Evolutionary conservation across 2,797 vertebrate species (phyloP), one percentile per base, ranked within the genome.

Genomic region (Chloroceryle inda): DNA sequence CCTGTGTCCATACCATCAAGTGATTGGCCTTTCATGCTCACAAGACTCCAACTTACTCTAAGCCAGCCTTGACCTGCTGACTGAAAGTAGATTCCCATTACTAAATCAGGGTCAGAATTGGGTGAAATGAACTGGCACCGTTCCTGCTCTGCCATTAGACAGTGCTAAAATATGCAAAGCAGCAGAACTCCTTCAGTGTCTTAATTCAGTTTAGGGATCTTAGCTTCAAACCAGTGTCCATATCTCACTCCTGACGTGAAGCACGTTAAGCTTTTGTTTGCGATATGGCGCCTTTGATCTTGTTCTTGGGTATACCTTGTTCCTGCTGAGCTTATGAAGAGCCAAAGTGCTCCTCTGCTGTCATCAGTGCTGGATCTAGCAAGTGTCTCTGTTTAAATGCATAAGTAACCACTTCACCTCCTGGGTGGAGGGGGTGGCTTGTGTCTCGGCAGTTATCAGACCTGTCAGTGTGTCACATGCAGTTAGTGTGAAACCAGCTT

Each of bases 71-170:
- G 63, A 78, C 94, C 21, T 85, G 38, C 61, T 94, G 88, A 37
- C 63, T 96, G 68, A 68, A 95, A 95, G 84, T 96, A 83, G 47
- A 50, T 95, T 94, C 67, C 87, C 97, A 7, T 94, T 92, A 82
- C 82, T 95, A 94, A 92, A 87, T 71, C 80, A 55, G 83, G 77
- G 80, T 64, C 76, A 93, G n/a, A 59, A 89, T 73, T 71, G 73
- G 80, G 38, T 83, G 90, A 91, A 87, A 77, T n/a, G 45, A 81
- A 58, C 80, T 97, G 96, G 96, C 95, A 55, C 47, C 22, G 19
- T 93, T 97, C 96, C 97, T 96, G 74, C 66, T 96, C 35, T 97
- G 97, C 96, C 97, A 96, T 97, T 97, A 97, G 94, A 88, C 67
- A 77, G 78, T 16, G 31, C 79, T 94, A 93, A 97, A 96, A 94